Evolutionary conservation across 2,113 vertebrate species (phyloP).

Genomic region (Ondatra zibethicus): DNA sequence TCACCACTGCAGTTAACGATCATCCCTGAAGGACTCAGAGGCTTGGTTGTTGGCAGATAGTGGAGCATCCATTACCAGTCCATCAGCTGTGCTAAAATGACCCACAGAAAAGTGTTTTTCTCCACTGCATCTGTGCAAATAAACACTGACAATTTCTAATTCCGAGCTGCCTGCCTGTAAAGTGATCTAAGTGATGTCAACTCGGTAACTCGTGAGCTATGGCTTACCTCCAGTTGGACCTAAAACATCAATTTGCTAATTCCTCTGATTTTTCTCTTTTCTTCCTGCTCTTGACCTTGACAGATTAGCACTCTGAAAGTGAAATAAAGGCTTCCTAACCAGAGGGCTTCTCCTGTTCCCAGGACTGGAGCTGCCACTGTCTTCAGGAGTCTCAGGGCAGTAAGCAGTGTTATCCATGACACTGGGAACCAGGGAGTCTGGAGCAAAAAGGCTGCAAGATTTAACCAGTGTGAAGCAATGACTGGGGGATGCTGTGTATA

Average conservation of each 20-base stretch:
- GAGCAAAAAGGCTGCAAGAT: neutral
- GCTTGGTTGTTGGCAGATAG: neutral
- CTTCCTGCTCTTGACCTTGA: constrained; percentile 64
- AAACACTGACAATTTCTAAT: constrained; percentile 57
- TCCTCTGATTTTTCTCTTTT: constrained; percentile 35
- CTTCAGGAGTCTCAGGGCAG: neutral
- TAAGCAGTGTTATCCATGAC: fast-evolving
- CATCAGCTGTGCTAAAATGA: constrained; percentile 57
- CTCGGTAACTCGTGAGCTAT: neutral
- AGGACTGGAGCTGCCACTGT: neutral
- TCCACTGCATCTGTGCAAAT: constrained; percentile 77
- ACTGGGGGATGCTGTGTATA: no score
- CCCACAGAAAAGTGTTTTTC: constrained; percentile 53
- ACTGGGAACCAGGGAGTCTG: neutral
- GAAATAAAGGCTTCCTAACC: neutral
- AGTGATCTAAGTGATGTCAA: constrained; percentile 58
- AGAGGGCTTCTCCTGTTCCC: neutral
- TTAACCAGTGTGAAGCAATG: fast-evolving
- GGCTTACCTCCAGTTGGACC: constrained; percentile 55
- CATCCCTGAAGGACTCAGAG: neutral
- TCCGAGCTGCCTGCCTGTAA: neutral
- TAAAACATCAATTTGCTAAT: constrained; percentile 47
- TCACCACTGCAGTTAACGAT: neutral
- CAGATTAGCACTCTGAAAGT: constrained; percentile 67
- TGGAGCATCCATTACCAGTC: constrained; percentile 54